A percentile compares a stretch with the other conserved stretches of the same genome.
These are phyloP conservation scores for Lutjanus erythropterus DNA, from an alignment of 2,113 vertebrate genomes.

Conservation along the genomic window DNA sequence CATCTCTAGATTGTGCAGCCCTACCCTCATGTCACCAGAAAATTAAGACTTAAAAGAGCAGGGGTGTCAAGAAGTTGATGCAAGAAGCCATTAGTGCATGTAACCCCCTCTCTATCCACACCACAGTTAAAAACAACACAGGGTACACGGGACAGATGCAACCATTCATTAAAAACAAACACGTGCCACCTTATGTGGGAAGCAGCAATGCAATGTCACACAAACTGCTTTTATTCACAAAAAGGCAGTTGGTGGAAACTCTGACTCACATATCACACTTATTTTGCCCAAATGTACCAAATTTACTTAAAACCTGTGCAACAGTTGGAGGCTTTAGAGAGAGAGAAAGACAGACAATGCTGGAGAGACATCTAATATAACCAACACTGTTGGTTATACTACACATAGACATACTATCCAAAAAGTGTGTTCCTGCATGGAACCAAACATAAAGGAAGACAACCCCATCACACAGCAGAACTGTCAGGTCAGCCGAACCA, in stretches of 20 bases:
- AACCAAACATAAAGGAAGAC: slow-evolving; percentile 11
- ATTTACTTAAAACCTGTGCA: neutral
- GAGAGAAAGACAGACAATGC: neutral
- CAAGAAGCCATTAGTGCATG: neutral
- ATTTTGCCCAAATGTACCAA: neutral
- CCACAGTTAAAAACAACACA: neutral
- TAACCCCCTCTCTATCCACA: neutral
- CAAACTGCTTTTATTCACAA: neutral
- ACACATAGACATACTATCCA: neutral
- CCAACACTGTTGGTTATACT: neutral
- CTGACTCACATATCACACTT: neutral
- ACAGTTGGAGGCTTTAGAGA: neutral
- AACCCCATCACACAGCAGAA: slow-evolving; percentile 30
- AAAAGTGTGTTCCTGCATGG: neutral
- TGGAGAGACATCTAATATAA: neutral
- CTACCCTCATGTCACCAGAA: neutral
- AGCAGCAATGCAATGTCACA: neutral
- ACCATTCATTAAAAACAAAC: neutral
- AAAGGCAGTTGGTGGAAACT: neutral
- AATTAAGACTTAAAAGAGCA: neutral
- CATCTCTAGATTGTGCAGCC: no score
- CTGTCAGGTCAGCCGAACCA: slow-evolving; percentile 37
- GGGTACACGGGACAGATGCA: neutral
- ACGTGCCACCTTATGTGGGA: neutral
- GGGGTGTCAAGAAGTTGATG: neutral